phyloP scores from a whole-genome alignment of 2,113 vertebrate genomes.

The Psittacula cyanocephala region DNA sequence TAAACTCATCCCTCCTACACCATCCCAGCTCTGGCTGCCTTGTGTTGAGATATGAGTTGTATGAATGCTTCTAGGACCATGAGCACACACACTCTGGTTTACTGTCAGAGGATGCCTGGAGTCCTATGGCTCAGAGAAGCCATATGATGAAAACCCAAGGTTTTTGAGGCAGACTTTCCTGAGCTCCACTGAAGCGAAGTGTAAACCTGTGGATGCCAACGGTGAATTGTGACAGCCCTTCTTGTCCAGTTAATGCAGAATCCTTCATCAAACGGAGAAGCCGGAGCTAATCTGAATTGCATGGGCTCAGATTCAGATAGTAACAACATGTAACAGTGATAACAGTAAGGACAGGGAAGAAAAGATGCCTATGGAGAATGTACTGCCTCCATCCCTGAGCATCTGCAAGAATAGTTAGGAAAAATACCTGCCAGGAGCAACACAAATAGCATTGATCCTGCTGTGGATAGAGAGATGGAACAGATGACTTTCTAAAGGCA shows the following conservation, averaged over 20 bases:
- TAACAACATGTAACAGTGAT: not conserved
- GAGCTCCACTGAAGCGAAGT: not conserved
- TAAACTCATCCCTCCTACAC: not conserved
- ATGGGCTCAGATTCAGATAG: not conserved
- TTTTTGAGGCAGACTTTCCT: not conserved
- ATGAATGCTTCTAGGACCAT: not conserved
- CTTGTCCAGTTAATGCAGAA: not conserved
- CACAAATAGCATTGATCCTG: not conserved
- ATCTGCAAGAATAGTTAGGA: not conserved
- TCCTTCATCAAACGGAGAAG: not conserved
- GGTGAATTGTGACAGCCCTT: not conserved
- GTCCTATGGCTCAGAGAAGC: not conserved
- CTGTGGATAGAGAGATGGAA: not conserved
- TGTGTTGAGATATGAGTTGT: not conserved
- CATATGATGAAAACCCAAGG: not conserved
- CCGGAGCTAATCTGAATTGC: not conserved
- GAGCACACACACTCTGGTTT: not conserved
- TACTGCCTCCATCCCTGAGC: not conserved
- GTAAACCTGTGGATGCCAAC: not conserved
- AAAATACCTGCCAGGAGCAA: not conserved
- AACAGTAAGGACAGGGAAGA: not conserved
- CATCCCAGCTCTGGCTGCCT: not conserved
- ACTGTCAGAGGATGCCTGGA: not conserved
- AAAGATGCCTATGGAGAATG: not conserved
- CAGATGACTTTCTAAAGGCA: not conserved